Conservation (phyloP, 2,113 vertebrate genomes). For the Panthera leo region DNA sequence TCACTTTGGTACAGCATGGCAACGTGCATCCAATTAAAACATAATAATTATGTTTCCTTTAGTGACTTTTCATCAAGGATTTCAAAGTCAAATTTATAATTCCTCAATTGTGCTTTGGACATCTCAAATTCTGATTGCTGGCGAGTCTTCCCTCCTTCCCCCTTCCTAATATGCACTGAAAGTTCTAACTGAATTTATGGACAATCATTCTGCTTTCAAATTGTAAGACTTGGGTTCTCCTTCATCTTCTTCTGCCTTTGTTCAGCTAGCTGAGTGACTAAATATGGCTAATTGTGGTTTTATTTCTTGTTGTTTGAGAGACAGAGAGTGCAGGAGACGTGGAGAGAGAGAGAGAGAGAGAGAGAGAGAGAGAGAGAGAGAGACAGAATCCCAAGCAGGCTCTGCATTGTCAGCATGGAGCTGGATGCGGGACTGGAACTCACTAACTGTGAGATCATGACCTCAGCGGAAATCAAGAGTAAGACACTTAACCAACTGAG, state of each 20-base stretch:
- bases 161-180: neutral
- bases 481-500: too few relatives aligned
- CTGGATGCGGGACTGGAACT: too few relatives aligned
- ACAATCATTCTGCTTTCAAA: slow-evolving; percentile 31
- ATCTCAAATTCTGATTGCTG: slow-evolving; percentile 45
- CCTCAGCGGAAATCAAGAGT: too few relatives aligned
- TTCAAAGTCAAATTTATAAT: slow-evolving; percentile 68
- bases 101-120: slow-evolving; percentile 45
- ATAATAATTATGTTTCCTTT: slow-evolving; percentile 74
- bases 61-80: slow-evolving; percentile 72
- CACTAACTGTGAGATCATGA: too few relatives aligned
- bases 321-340: too few relatives aligned
- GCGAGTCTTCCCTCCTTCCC: neutral
- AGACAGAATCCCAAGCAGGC: too few relatives aligned
- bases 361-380: too few relatives aligned
- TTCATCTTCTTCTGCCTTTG: neutral
- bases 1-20: slow-evolving; percentile 53
- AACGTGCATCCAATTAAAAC: slow-evolving; percentile 76
- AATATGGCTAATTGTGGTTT: neutral
- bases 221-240: neutral
- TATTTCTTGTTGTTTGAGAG: too few relatives aligned
- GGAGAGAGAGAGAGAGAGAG: too few relatives aligned
- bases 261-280: neutral
- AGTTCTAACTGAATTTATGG: slow-evolving; percentile 2
- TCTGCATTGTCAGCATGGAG: too few relatives aligned